Evolutionary conservation across 1,140 invertebrate genomes (phyloP).

Genomic region (Delia radicum): DNA sequence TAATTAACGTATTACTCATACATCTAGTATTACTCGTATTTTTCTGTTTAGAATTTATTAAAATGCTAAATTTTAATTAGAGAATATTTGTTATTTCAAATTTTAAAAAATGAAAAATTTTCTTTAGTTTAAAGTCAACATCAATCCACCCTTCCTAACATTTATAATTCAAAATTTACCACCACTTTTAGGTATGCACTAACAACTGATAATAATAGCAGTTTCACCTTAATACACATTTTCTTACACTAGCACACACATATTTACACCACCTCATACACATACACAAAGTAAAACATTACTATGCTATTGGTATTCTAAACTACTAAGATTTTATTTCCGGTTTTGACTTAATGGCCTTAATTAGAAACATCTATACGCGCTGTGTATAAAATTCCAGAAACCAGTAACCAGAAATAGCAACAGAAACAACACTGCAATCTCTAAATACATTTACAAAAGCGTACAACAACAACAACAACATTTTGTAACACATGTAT

Average conservation of each 20-base stretch:
- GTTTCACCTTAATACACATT: not conserved
- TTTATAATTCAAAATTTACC: too few relatives aligned
- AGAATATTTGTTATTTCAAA: too few relatives aligned
- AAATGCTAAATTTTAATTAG: too few relatives aligned
- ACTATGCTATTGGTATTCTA: not conserved
- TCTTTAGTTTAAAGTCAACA: too few relatives aligned
- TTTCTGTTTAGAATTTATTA: too few relatives aligned
- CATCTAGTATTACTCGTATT: too few relatives aligned
- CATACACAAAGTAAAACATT: not conserved
- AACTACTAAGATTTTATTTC: conserved; percentile 10
- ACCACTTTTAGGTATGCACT: too few relatives aligned
- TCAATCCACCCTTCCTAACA: too few relatives aligned
- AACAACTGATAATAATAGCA: not conserved
- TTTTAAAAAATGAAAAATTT: too few relatives aligned
- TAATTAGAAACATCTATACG: conserved; percentile 6
- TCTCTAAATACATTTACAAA: not conserved
- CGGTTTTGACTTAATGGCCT: conserved; percentile 18
- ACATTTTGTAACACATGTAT: not conserved
- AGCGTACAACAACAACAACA: not conserved
- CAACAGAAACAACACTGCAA: not conserved
- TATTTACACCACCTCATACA: not conserved
- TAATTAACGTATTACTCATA: too few relatives aligned
- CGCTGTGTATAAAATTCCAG: not conserved
- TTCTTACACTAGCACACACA: not conserved
- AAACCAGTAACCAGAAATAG: not conserved